These are phyloP conservation scores for Xiphias gladius DNA, from an alignment of 2,113 vertebrate species.

Conservation along the genomic window DNA sequence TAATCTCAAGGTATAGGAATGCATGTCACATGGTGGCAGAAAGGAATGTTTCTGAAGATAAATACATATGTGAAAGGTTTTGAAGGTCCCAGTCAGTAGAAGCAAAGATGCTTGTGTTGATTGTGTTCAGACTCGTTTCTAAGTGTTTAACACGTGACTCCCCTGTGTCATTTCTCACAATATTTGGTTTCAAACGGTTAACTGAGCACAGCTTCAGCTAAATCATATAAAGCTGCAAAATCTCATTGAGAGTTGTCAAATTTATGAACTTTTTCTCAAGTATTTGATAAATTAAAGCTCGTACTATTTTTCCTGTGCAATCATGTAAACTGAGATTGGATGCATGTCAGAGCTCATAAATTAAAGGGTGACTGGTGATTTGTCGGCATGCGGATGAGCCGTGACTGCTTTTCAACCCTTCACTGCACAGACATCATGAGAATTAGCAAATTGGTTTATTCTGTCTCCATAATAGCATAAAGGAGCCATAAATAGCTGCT, in stretches of 20 bases:
- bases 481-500: not conserved
- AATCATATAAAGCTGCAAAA: not conserved
- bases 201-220: not conserved
- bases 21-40: not conserved
- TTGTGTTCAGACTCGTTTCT: not conserved
- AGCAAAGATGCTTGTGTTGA: not conserved
- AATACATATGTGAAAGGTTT: not conserved
- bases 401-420: not conserved
- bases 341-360: not conserved
- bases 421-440: not conserved
- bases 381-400: not conserved
- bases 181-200: not conserved
- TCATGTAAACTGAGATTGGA: not conserved
- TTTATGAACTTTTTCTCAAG: not conserved
- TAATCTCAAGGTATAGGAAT: not conserved
- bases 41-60: not conserved
- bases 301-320: not conserved
- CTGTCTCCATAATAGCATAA: not conserved
- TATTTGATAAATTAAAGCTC: not conserved
- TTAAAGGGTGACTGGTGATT: not conserved
- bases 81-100: not conserved
- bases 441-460: conserved; percentile 18
- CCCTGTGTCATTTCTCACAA: not conserved
- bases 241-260: not conserved
- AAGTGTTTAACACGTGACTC: not conserved